Conservation (phyloP, 1,140 invertebrate genomes). For the Chionoecetes opilio region DNA sequence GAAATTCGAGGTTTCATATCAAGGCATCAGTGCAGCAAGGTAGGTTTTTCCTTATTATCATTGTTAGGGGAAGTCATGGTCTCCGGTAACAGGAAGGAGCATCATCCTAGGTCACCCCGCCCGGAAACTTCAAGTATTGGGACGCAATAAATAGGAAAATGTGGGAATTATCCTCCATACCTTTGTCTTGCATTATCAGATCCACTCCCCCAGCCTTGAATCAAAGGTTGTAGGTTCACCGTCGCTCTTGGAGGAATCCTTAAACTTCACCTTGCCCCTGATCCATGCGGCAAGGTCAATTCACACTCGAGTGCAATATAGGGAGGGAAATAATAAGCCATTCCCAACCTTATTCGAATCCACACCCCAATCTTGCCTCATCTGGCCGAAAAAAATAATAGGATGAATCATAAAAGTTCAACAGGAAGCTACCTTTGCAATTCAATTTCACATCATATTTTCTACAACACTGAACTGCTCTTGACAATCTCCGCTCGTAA, state of each 20-base stretch:
- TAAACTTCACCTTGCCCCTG: slow-evolving; percentile 28
- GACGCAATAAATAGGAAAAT: background rate
- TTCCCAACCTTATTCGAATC: background rate
- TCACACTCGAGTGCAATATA: too few relatives aligned
- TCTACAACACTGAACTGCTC: background rate
- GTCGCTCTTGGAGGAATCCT: background rate
- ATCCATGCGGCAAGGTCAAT: background rate
- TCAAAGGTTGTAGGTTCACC: background rate
- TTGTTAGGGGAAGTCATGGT: background rate
- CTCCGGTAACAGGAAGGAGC: background rate
- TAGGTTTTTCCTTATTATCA: background rate
- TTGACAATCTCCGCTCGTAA: background rate
- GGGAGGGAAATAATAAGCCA: background rate
- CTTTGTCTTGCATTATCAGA: background rate
- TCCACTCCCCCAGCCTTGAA: background rate
- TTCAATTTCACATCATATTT: background rate
- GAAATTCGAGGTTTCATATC: background rate
- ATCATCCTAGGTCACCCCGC: background rate
- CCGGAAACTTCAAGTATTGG: background rate
- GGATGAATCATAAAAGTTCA: background rate
- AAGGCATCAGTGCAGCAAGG: background rate
- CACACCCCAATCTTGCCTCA: background rate
- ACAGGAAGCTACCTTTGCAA: background rate
- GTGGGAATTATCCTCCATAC: background rate
- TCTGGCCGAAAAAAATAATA: background rate